Percentiles rank a stretch among this genome's conserved stretches.
Conservation (phyloP, 2,113 vertebrate genomes). For the Hepsetus odoe region DNA sequence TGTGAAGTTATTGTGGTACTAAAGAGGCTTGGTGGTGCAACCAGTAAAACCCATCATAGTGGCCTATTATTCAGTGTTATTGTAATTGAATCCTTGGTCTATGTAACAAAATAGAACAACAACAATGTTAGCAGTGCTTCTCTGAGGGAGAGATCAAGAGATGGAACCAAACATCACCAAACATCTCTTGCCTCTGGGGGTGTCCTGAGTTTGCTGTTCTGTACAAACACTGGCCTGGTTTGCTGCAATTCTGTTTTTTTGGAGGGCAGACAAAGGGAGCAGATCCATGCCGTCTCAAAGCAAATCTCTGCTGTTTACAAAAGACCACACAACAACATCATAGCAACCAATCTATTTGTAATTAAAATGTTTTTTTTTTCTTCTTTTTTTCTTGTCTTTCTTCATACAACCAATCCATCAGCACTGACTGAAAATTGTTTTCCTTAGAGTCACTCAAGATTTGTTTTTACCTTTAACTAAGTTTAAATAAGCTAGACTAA, state of each 20-base stretch:
- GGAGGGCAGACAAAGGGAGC: conserved; percentile 70
- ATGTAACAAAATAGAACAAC: conserved; percentile 72
- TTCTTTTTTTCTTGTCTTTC: conserved; percentile 56
- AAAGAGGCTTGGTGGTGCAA: conserved; percentile 62
- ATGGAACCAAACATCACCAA: conserved; percentile 56
- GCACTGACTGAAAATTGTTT: conserved; percentile 53
- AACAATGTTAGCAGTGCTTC: conserved; percentile 60
- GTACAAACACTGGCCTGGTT: conserved; percentile 58
- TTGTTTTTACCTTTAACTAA: conserved; percentile 60
- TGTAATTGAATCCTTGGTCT: conserved; percentile 70
- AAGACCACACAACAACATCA: conserved; percentile 78
- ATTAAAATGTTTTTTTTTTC: conserved; percentile 68
- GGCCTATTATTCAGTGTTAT: conserved; percentile 65
- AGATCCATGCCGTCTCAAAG: conserved; percentile 68
- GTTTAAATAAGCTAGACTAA: not conserved
- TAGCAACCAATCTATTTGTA: conserved; percentile 73
- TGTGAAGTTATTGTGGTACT: conserved; percentile 68
- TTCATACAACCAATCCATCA: conserved; percentile 70
- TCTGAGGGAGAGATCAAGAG: conserved; percentile 61
- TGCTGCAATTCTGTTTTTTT: conserved; percentile 64
- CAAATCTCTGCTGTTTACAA: conserved; percentile 72
- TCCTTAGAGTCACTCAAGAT: conserved; percentile 56
- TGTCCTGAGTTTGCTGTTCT: conserved; percentile 55
- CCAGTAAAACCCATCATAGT: conserved; percentile 60
- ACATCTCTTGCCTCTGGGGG: conserved; percentile 51